Base-by-base conservation (phyloP, 2,797 vertebrate genomes). In the Carapus acus region DNA sequence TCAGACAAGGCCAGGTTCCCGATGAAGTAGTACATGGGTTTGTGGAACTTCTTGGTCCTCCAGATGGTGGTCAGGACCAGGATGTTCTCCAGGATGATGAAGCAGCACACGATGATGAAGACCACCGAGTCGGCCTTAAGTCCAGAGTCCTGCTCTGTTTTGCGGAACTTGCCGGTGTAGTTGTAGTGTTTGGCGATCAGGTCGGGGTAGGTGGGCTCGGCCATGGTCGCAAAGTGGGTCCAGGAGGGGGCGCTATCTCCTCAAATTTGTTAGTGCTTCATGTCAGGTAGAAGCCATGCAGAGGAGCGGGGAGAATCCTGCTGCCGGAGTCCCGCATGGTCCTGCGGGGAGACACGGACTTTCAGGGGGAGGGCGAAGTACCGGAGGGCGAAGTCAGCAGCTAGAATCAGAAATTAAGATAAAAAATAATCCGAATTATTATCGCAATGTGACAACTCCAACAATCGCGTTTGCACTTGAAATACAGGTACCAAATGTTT, bases 21-120 rank as follows among this genome's bases (percentile, higher is more conserved):
- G 12, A 99, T 97, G 77, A 99, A 98, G 82, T 96, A 98, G 83
- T 95, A 99, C 94, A 97, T 98, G 55, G 96, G 94, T 56, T 94
- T 91, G 86, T 98, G 95, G 79, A 99, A 98, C 78, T 97, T 97
- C 90, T 97, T 96, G 83, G 94, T 99, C 74, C 92, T 92, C 94
- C 94, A 97, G 67, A 99, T 96, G 58, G 96, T 97, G 61, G 94
- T 83, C 66, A 99, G 84, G 37, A 98, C 96, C 66, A 99, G 88
- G 49, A 98, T 77, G 71, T 99, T 99, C 84, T 98, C 96, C 20
- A 97, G 73, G 69, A 97, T 92, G 82, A 99, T 99, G 73, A 94
- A 92, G 85, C 94, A 94, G 82, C 96, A 99, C 59, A 98, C 93
- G 7, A 94, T 87, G 73, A 98, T 96, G 85, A 99, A 97, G 62